Evolutionary conservation across 2,113 vertebrate species (phyloP).

Genomic region (Chaetodon trifascialis): DNA sequence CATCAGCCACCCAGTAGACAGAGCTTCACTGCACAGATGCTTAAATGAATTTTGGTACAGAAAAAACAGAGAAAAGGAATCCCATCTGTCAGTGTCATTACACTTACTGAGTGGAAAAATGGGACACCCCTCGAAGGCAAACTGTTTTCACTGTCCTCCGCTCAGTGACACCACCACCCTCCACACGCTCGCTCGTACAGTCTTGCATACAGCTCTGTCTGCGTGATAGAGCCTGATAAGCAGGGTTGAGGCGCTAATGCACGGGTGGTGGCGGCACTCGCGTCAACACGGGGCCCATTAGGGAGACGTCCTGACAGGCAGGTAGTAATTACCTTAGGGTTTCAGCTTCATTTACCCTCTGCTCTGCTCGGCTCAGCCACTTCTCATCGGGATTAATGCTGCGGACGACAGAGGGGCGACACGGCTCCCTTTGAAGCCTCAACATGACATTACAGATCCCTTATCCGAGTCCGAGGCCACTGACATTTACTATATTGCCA

Average conservation of each 20-base stretch:
- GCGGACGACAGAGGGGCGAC: conserved; percentile 26
- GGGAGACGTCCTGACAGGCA: conserved; percentile 68
- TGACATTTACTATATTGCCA: conserved; percentile 71
- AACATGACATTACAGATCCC: conserved; percentile 51
- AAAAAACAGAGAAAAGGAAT: conserved; percentile 32
- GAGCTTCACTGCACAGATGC: conserved; percentile 3
- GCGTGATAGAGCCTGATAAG: conserved; percentile 44
- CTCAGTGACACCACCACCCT: conserved; percentile 4
- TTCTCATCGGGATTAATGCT: conserved; percentile 53
- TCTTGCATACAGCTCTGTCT: conserved; percentile 1
- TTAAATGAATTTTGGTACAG: conserved; percentile 22
- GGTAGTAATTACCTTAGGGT: conserved; percentile 78
- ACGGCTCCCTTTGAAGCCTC: conserved; percentile 36
- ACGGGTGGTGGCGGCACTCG: conserved; percentile 33
- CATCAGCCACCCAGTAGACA: conserved; percentile 4
- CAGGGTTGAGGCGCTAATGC: conserved; percentile 46
- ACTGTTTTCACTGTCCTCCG: conserved; percentile 7
- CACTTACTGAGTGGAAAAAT: conserved; percentile 42
- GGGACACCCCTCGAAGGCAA: conserved; percentile 47
- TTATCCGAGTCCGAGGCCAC: conserved; percentile 38
- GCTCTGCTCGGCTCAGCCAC: conserved; percentile 27
- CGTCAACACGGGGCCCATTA: conserved; percentile 71
- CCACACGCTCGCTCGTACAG: conserved; percentile 26
- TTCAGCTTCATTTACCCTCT: conserved; percentile 65
- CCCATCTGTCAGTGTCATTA: conserved; percentile 39